Conservation (phyloP, 2,113 vertebrate genomes). For the Illadopsis cleaveri region DNA sequence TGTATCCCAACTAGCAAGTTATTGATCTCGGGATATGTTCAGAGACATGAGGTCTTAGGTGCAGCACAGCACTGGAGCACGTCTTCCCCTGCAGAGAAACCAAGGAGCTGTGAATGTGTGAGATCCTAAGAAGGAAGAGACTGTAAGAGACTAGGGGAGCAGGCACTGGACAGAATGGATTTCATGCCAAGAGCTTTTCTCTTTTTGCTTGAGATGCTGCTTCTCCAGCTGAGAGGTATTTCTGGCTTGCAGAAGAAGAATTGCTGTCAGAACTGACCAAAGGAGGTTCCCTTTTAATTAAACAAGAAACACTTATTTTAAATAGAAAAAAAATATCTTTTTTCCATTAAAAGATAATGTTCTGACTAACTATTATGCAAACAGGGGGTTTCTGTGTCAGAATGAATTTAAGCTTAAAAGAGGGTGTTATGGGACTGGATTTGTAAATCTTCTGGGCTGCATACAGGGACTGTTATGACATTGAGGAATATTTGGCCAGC, state of each 20-base stretch:
- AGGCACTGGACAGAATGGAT: not conserved
- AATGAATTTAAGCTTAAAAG: not conserved
- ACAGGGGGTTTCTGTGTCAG: not conserved
- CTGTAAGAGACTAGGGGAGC: not conserved
- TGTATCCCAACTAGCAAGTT: not conserved
- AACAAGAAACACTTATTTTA: not conserved
- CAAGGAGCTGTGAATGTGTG: not conserved
- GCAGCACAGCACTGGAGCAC: not conserved
- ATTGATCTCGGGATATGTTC: not conserved
- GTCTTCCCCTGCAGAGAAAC: not conserved
- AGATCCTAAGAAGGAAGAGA: not conserved
- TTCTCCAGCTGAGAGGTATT: not conserved
- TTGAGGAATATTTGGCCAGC: not conserved
- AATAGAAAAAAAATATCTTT: not conserved
- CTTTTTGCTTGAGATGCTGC: not conserved
- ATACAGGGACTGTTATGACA: not conserved
- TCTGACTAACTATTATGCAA: not conserved
- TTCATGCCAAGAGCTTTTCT: not conserved
- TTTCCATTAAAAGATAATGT: not conserved
- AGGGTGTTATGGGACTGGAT: not conserved
- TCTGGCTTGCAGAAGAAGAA: not conserved
- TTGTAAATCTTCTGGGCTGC: not conserved
- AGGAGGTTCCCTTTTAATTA: not conserved
- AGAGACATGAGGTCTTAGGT: not conserved
- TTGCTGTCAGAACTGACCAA: not conserved